Base-by-base conservation (phyloP, 1,140 invertebrate species). In the Paramacrobiotus metropolitanus region DNA sequence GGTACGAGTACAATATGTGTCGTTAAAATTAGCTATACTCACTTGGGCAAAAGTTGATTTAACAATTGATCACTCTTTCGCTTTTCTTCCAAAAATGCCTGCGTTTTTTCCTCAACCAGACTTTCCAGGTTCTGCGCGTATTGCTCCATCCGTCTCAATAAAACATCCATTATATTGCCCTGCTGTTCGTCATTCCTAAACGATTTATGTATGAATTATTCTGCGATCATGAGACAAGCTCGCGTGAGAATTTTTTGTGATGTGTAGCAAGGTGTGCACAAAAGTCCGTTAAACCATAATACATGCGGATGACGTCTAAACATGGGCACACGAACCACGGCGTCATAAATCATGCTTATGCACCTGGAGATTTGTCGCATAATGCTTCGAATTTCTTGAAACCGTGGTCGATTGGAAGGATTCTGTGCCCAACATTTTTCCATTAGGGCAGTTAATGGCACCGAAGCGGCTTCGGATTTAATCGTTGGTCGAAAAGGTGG, bases 131-230 rank as follows among this genome's bases (percentile, higher is more conserved):
- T 90, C 71, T 87, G 89, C 9, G 87, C 90, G 72, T 93, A 92
- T 70, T 91, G 90, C 71, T 93, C 87, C 62, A 93, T 72, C 86
- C 90, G 89, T 79, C 89, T 84, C 69, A 91, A 90, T 86, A 93
- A 91, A 2, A 86, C 90, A 71, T 93, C 88, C 21, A 92, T 86
- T 67, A 93, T 89, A 71, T 91, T 91, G 1, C 87, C 84, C 75
- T 92, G 48, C 24, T 55, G 48, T 20, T 24, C 48, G 24, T 55
- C 48, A 24, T 55, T 55, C 24, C 48, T 55, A 55, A 20, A 40
- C 34, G 34, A 9, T 9, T 9, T 9, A 9, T n/a, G 34, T 40
- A 9, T 40, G 34, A n/a, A 9, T n/a, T 40, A 9, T 40, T n/a
- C 9, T 40, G 9, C n/a, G 34, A 40, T n/a, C 34, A 9, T 9